Percentiles rank a stretch among this genome's conserved stretches.
These are phyloP conservation scores for Paradisaea rubra DNA, from an alignment of 2,113 vertebrate species.

Conservation along the genomic window DNA sequence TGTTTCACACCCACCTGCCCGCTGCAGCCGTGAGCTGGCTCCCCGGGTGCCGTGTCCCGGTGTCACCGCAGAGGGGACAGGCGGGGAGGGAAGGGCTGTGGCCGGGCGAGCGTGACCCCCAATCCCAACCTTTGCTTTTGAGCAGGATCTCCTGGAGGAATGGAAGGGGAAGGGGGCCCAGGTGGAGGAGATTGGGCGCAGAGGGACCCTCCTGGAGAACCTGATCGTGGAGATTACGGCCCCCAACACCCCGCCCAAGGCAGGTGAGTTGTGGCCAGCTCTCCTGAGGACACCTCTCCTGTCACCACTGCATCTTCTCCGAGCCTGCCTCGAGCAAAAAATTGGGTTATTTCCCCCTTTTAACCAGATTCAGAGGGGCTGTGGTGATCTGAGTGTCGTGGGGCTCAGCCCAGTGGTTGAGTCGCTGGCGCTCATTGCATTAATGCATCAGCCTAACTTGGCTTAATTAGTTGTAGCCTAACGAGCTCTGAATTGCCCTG, in stretches of 20 bases:
- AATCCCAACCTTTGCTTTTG: background rate
- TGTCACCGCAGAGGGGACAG: background rate
- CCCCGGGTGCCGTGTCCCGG: background rate
- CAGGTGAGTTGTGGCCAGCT: conserved; percentile 24
- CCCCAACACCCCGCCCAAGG: conserved; percentile 79
- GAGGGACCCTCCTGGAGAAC: conserved; percentile 86
- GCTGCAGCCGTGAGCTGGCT: accelerated
- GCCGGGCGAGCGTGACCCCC: accelerated
- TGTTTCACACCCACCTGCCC: background rate
- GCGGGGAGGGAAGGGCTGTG: accelerated
- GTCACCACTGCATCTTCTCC: background rate
- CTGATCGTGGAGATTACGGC: conserved; percentile 89
- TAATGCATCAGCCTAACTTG: background rate
- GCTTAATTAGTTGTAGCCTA: background rate
- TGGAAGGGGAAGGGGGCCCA: conserved; percentile 80
- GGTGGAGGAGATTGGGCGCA: conserved; percentile 83
- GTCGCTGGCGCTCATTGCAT: accelerated
- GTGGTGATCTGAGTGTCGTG: accelerated
- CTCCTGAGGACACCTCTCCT: background rate
- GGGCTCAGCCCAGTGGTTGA: background rate
- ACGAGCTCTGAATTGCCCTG: background rate
- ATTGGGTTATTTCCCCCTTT: background rate
- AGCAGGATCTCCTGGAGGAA: conserved; percentile 81
- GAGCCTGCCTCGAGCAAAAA: background rate
- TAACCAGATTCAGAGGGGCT: background rate